phyloP scores from a whole-genome alignment of 2,113 vertebrate genomes.

The Nothocercus julius region DNA sequence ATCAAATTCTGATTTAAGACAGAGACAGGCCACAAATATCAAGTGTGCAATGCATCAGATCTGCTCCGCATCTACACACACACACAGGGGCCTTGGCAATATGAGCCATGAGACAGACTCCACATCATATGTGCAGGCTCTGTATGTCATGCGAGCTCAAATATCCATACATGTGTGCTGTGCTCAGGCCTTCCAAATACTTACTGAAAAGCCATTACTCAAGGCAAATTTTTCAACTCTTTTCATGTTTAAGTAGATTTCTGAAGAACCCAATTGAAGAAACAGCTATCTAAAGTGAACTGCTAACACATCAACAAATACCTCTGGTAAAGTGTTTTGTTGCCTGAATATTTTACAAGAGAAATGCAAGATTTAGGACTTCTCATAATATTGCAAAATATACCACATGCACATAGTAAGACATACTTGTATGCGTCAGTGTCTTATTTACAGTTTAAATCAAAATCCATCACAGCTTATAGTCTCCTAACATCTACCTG shows the following conservation, averaged over 20 bases:
- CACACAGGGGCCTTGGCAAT: no score
- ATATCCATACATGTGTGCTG: rapidly evolving
- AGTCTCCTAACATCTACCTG: background rate
- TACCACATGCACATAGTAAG: background rate
- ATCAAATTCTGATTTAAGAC: background rate
- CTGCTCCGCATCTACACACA: rapidly evolving
- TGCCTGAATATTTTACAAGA: background rate
- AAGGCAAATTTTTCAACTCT: background rate
- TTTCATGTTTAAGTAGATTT: rapidly evolving
- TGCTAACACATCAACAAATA: background rate
- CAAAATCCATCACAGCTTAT: background rate
- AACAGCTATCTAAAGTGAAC: background rate
- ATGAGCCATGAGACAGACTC: rapidly evolving
- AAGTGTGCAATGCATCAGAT: rapidly evolving
- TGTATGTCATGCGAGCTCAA: background rate
- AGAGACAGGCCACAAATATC: rapidly evolving
- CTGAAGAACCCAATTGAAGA: background rate
- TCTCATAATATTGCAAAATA: background rate
- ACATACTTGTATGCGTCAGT: background rate
- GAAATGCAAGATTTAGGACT: background rate
- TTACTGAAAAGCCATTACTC: rapidly evolving
- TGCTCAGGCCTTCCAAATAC: background rate
- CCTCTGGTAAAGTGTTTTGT: background rate
- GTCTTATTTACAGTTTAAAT: background rate
- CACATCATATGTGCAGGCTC: rapidly evolving